phyloP scores from a whole-genome alignment of 1,140 invertebrate genomes.

The Neodiprion pinetum region DNA sequence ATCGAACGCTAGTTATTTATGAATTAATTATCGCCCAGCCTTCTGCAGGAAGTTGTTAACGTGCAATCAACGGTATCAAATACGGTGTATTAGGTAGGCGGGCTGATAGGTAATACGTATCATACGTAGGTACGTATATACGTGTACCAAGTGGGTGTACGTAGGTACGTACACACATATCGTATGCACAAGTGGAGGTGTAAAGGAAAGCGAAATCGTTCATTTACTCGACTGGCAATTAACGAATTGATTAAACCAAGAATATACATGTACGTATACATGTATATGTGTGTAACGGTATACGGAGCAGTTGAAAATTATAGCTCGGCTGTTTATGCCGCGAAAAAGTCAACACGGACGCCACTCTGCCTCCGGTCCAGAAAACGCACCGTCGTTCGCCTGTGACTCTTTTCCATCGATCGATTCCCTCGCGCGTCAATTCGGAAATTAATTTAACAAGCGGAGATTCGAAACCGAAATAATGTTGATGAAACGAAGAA shows the following conservation, averaged over 20 bases:
- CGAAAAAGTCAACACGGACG: not conserved
- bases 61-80: slow-evolving; percentile 7
- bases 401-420: not conserved
- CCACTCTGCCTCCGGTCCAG: not conserved
- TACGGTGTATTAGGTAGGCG: not conserved
- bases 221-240: not conserved
- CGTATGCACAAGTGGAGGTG: too few species aligned
- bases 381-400: not conserved
- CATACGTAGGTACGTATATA: not conserved
- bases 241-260: not conserved
- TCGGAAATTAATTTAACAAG: too few species aligned
- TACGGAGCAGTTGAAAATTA: too few species aligned
- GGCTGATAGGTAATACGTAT: not conserved
- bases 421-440: too few species aligned
- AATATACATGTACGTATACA: not conserved
- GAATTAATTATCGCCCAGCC: not conserved
- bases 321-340: too few species aligned
- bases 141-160: too few species aligned
- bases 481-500: too few species aligned
- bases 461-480: too few species aligned
- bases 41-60: not conserved
- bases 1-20: not conserved
- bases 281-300: not conserved
- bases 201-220: too few species aligned
- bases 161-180: too few species aligned